Percentiles rank a stretch among this genome's conserved stretches.
Evolutionary conservation across 1,140 invertebrate genomes (phyloP).

Genomic region (Pseudomyrmex dendroicus): DNA sequence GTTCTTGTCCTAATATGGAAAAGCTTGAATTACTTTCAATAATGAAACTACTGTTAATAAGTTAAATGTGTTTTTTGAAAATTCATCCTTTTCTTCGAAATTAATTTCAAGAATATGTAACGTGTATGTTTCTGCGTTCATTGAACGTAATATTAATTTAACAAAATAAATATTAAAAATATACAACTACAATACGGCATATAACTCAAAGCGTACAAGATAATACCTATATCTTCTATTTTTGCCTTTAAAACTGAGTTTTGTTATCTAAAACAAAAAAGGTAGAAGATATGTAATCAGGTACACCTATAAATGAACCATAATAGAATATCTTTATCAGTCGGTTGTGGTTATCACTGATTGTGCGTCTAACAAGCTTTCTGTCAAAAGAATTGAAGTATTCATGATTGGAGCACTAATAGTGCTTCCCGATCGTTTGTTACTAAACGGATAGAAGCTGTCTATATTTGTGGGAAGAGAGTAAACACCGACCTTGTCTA

Average conservation of each 20-base stretch:
- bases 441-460: constrained; percentile 84
- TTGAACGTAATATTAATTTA: no score
- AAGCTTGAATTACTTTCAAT: no score
- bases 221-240: no score
- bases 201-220: no score
- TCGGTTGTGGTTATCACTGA: constrained; percentile 81
- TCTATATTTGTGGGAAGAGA: constrained; percentile 81
- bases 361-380: constrained; percentile 82
- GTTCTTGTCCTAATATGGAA: no score
- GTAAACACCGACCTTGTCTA: constrained; percentile 77
- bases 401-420: constrained; percentile 83
- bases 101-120: no score
- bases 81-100: no score
- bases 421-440: constrained; percentile 77
- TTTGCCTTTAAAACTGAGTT: neutral
- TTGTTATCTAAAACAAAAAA: neutral
- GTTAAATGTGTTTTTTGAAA: no score
- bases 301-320: constrained; percentile 12
- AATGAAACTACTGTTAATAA: no score
- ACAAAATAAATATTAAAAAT: no score
- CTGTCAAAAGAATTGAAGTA: constrained; percentile 79
- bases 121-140: no score
- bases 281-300: constrained; percentile 33
- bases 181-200: no score
- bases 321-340: constrained; percentile 66